phyloP scores from a whole-genome alignment of 2,797 vertebrate genomes.

The Semaprochilodus insignis region DNA sequence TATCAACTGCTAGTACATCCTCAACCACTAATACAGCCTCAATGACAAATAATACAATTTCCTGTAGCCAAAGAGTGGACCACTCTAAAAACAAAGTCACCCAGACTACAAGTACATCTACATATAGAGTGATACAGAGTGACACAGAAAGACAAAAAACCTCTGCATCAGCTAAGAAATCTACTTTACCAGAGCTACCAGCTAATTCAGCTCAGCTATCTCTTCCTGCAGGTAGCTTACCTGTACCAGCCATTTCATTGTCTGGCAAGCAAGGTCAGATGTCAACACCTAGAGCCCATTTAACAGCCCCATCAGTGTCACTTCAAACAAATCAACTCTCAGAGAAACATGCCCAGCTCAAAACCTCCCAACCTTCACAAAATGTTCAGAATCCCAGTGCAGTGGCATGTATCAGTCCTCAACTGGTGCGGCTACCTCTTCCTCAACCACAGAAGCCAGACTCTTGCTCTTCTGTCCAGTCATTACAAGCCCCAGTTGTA shows the following conservation, averaged over 20 bases:
- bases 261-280: constrained; percentile 15
- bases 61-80: constrained; percentile 29
- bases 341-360: neutral
- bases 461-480: constrained; percentile 22
- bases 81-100: constrained; percentile 3
- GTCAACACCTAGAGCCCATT: constrained; percentile 17
- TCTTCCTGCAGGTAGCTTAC: constrained; percentile 6
- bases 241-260: constrained; percentile 10
- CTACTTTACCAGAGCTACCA: neutral
- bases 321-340: constrained; percentile 3
- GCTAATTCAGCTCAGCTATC: constrained; percentile 24
- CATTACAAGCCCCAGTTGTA: constrained; percentile 4
- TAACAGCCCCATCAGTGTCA: neutral
- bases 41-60: neutral
- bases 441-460: constrained; percentile 22
- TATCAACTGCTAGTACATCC: constrained; percentile 7
- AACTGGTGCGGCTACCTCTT: neutral
- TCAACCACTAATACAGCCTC: constrained; percentile 15
- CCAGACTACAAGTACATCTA: constrained; percentile 24
- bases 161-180: constrained; percentile 9
- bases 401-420: neutral
- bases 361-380: constrained; percentile 14
- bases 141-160: constrained; percentile 18
- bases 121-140: constrained; percentile 13
- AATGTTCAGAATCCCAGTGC: constrained; percentile 1